Evolutionary conservation across 2,888 invertebrate genomes (phyloP), one percentile per base, ranked within the genome.

Genomic region (Tetragonisca angustula): DNA sequence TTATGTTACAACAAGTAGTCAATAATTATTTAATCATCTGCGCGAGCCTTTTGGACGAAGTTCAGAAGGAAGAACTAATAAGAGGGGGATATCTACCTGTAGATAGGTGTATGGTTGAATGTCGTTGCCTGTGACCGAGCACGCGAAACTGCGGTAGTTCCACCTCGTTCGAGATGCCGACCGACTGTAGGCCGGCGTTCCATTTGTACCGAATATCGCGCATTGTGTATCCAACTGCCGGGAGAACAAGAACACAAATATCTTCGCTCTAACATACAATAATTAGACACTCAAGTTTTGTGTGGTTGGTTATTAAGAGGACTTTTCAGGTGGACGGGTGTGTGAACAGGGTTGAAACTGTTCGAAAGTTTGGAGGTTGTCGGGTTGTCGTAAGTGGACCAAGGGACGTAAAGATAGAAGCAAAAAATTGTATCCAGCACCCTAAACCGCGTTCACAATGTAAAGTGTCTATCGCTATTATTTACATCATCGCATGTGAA

Each of bases 71-170:
- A 91, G 90, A 92, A 90, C 91, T 90, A 92, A 92, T 89, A 91
- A 91, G 91, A 85, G 89, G 88, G 84, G 91, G 91, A 92, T 94
- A 94, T 94, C 93, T 98, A 98, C 98, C 98, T 98, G 98, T 98
- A 95, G 98, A 97, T 95, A 98, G 97, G 95, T 97, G 97, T 96
- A 98, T 98, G 96, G 98, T 98, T 96, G 97, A 97, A 96, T 97
- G 97, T 95, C 97, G 97, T 96, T 98, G 98, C 95, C 98, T 97
- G 96, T 98, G 98, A 95, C 98, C 98, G 95, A 98, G 97, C 95
- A 98, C 98, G 95, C 98, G 97, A 96, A 99, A 99, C 96, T 99
- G 98, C 94, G 99, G 98, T 95, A 99, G 97, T 96, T 98, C 97
- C 96, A 98, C 98, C 96, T 98, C 98, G 95, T 97, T 97, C 97